Evolutionary conservation across 2,888 invertebrate genomes (phyloP).

Genomic region (Lamellibrachia satsuma): DNA sequence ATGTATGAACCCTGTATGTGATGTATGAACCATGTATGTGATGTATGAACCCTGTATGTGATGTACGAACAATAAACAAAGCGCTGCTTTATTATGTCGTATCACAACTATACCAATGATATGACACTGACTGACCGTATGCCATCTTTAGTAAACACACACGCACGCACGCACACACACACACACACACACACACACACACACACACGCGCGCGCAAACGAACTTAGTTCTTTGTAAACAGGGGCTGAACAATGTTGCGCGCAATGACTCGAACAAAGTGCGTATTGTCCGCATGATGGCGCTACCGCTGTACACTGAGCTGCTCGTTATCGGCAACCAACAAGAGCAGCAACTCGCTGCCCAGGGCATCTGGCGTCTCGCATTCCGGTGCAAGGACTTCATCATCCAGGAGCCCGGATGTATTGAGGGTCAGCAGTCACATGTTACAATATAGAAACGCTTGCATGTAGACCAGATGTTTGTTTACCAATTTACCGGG

Average conservation of each 20-base stretch:
- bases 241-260: slow-evolving; percentile 49
- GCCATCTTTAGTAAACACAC: too few species aligned
- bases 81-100: too few species aligned
- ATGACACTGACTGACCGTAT: too few species aligned
- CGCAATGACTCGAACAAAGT: slow-evolving; percentile 56
- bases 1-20: too few species aligned
- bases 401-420: not conserved
- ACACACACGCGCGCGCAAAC: not conserved
- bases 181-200: not conserved
- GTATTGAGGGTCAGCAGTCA: not conserved
- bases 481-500: too few species aligned
- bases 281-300: not conserved
- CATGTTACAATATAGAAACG: not conserved
- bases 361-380: slow-evolving; percentile 34
- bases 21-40: too few species aligned
- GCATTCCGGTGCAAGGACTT: slow-evolving; percentile 35
- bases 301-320: slow-evolving; percentile 32
- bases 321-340: slow-evolving; percentile 26
- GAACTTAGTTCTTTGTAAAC: not conserved
- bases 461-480: not conserved
- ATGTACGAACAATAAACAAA: too few species aligned
- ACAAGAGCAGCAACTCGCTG: slow-evolving; percentile 26
- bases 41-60: too few species aligned
- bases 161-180: not conserved
- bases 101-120: too few species aligned